Evolutionary conservation across 2,113 vertebrate species (phyloP).

Genomic region (Nothocercus nigrocapillus): DNA sequence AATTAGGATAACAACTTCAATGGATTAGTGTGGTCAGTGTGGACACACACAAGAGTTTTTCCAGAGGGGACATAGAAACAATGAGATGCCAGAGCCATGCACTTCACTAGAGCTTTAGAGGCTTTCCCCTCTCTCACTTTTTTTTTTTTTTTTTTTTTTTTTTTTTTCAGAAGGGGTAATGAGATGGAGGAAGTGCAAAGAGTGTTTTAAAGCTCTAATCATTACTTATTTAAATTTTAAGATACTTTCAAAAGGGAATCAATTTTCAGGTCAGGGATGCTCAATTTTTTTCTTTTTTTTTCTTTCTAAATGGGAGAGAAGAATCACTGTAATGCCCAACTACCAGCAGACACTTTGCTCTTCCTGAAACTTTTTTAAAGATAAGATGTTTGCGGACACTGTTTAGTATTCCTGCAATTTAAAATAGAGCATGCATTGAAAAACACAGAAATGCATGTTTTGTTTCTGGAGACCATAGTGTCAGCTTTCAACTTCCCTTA

Average conservation of each 20-base stretch:
- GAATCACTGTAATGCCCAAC: not conserved
- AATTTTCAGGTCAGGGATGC: not conserved
- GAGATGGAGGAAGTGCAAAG: accelerated
- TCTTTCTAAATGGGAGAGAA: too few relatives aligned
- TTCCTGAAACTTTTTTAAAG: not conserved
- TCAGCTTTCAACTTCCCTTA: not conserved
- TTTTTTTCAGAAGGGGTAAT: not conserved
- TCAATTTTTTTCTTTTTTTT: not conserved
- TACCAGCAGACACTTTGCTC: not conserved
- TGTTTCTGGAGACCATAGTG: not conserved
- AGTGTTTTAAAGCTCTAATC: not conserved
- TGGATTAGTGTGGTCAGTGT: not conserved
- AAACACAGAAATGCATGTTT: not conserved
- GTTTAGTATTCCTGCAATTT: not conserved
- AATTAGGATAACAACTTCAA: not conserved
- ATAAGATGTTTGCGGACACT: not conserved
- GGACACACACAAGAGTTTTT: not conserved
- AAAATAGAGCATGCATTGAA: not conserved
- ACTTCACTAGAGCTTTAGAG: not conserved
- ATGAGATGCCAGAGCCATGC: not conserved
- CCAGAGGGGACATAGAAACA: not conserved
- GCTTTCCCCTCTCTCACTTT: not conserved
- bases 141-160: not conserved
- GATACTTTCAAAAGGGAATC: not conserved
- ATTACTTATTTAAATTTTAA: not conserved